A percentile compares a stretch with the other conserved stretches of the same genome.
Evolutionary conservation across 2,113 vertebrate genomes (phyloP).

Genomic region (Bungarus multicinctus): DNA sequence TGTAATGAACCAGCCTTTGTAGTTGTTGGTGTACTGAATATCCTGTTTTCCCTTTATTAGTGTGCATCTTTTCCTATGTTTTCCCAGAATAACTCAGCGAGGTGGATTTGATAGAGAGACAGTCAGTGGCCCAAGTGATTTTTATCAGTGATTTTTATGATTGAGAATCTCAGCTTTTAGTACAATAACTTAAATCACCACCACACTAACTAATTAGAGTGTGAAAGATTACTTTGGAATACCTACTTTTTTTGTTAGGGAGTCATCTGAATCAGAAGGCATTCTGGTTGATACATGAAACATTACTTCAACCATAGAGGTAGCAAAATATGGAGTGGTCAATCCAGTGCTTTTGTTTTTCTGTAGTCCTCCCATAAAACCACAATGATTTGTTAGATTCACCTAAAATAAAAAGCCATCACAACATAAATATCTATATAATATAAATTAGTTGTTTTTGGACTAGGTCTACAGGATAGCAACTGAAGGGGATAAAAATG

Average conservation of each 20-base stretch:
- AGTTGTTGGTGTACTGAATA: not conserved
- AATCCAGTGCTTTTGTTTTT: constrained; percentile 95
- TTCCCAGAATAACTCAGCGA: not conserved
- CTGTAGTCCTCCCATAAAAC: constrained; percentile 97
- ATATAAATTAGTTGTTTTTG: not conserved
- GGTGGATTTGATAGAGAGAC: not conserved
- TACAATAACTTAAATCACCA: not conserved
- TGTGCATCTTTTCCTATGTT: not conserved
- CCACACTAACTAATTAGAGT: not conserved
- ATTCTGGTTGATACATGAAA: constrained; percentile 98
- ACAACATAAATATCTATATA: constrained; percentile 18
- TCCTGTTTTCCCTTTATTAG: not conserved
- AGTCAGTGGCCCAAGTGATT: not conserved
- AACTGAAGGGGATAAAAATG: not conserved
- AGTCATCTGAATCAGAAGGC: constrained; percentile 96
- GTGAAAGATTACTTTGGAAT: constrained; percentile 18
- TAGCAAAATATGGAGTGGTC: constrained; percentile 95
- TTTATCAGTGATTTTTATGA: not conserved
- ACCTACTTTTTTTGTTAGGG: constrained; percentile 94
- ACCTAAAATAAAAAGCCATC: constrained; percentile 73
- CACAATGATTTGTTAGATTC: constrained; percentile 94
- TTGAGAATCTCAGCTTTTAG: not conserved
- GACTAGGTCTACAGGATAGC: not conserved
- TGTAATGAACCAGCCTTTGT: not conserved
- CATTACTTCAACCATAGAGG: constrained; percentile 96